Evolutionary conservation across 2,888 invertebrate species (phyloP), one percentile per base, ranked within the genome.

Genomic region (Monoplex corrugatus): DNA sequence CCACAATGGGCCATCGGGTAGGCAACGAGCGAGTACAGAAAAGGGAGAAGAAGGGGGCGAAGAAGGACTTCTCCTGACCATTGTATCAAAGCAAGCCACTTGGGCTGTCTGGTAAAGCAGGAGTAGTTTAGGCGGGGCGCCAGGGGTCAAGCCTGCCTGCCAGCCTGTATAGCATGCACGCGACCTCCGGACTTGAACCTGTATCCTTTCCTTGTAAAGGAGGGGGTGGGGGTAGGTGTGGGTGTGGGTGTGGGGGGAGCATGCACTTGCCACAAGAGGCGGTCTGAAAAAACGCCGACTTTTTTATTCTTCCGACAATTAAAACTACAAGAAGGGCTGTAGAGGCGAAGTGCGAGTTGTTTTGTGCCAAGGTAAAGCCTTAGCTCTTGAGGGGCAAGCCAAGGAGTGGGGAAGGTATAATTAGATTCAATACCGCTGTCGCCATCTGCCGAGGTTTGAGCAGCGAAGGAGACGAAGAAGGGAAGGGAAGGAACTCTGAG

Each of bases 391-490:
- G 87, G 78, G 44, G 50, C 38, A 43, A 50, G 84, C 28, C 2
- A 23, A 57, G 40, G 87, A 45, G 50, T 75, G 28, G 43, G 75
- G 78, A 43, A 75, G 87, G 68, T 87, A 78, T 87, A 87, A 87
- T 87, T 87, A 87, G 87, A 78, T 87, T 75, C 72, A 35, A 16
- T 75, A 50, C 19, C 72, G 87, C n/a, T 57, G 68, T 57, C 75
- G 78, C 87, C 87, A 87, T 87, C 87, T 87, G 87, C 75, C 87
- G 43, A 44, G 45, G 23, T 43, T 78, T 78, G 45, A 75, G 45
- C 6, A 75, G 45, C 6, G 43, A 78, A 45, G n/a, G 38, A 63
- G 86, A 32, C 45, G 40, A 68, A 23, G 40, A 35, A 84, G 57
- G 0, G 19, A 44, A 44, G 10, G 23, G 45, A 84, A 38, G 57